Base-by-base conservation (phyloP, 2,113 vertebrate species). In the Bombycilla garrulus region DNA sequence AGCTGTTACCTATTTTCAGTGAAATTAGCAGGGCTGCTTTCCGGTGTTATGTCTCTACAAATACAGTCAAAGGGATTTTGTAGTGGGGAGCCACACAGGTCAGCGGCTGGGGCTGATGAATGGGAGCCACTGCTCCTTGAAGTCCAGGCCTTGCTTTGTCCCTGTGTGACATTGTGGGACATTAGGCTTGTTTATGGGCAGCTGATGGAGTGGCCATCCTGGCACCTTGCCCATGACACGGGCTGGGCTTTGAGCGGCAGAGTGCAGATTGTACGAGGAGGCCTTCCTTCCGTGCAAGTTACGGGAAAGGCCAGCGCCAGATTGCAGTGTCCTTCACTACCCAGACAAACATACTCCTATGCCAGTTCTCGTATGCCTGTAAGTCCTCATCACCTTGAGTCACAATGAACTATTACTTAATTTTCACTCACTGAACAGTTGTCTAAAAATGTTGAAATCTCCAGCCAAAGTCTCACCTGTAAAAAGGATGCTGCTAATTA, bases 401-500 rank as follows among this genome's bases (percentile, higher is more conserved):
- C 15, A 5, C 12, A 56, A 47, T 56, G 74, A 90, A 36, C 36
- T 45, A 1, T 47, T 86, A n/a, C n/a, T 84, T 45, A 51, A 26
- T 71, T 77, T 94, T 88, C 44, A 62, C 13, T 78, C 12, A 25
- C 6, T 5, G 60, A 88, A 33, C 10, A 31, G n/a, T 74, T 78
- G 44, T 67, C 64, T 90, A 60, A 90, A 91, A 90, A 47, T 25
- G 57, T 51, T 77, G 79, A 78, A 70, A 83, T 77, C 53, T 90
- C 79, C 64, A 85, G 74, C 38, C 22, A 6, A 66, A 92, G 7
- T 83, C 90, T 64, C 44, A 74, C 53, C 69, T 74, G 70, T 87
- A 57, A 58, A 90, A 82, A 93, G 92, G 48, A 86, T 3, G 35
- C 26, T 70, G 36, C 64, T 94, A 96, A 86, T 94, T 74, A 93